Conservation (phyloP, 2,797 vertebrate genomes). For the Novumbra hubbsi region DNA sequence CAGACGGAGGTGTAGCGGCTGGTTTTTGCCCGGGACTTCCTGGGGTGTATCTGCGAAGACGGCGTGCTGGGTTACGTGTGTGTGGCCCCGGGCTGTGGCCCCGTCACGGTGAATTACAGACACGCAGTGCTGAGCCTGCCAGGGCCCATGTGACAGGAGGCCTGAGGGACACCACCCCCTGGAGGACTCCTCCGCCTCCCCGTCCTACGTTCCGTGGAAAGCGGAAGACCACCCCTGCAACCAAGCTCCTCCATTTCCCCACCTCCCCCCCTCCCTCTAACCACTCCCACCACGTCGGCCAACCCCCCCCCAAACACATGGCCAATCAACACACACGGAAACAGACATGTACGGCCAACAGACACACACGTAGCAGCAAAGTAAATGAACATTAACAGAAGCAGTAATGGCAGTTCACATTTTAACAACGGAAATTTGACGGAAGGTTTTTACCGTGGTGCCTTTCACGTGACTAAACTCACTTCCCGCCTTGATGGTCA, state of each 20-base stretch:
- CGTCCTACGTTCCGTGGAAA: conserved; percentile 16
- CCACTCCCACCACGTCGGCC: too few species aligned
- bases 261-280: too few species aligned
- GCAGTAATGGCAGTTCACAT: background rate
- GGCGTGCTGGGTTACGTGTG: conserved; percentile 59
- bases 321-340: too few species aligned
- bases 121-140: conserved; percentile 62
- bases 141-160: conserved; percentile 41
- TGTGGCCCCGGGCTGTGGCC: conserved; percentile 48
- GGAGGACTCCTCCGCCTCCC: conserved; percentile 30
- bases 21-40: conserved; percentile 44
- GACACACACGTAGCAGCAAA: too few species aligned
- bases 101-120: conserved; percentile 69
- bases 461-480: background rate
- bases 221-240: conserved; percentile 11
- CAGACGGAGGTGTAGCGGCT: conserved; percentile 12
- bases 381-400: too few species aligned
- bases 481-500: too few species aligned
- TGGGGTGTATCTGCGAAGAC: conserved; percentile 52
- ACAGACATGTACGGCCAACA: too few species aligned
- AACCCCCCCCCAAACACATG: too few species aligned
- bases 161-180: conserved; percentile 39
- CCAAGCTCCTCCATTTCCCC: too few species aligned
- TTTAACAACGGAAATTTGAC: background rate
- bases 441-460: background rate